These are phyloP conservation scores for Camponotus vicinus DNA, from an alignment of 1,140 invertebrate species.

Conservation along the genomic window DNA sequence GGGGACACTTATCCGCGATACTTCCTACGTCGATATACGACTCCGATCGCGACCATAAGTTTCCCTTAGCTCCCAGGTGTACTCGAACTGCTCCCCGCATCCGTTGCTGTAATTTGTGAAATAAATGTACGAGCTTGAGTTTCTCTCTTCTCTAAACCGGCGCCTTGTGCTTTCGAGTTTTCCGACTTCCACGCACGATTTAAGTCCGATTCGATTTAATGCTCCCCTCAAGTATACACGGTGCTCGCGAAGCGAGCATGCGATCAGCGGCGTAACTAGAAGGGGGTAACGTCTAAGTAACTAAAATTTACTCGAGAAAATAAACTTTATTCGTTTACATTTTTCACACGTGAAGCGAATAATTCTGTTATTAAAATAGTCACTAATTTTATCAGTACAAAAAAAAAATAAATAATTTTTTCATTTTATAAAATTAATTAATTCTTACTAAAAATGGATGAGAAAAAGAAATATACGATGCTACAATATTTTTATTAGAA, in stretches of 20 bases:
- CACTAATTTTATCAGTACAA: neutral
- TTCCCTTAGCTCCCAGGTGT: conserved; percentile 67
- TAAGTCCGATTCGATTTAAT: conserved; percentile 57
- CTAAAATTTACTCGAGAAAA: neutral
- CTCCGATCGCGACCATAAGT: conserved; percentile 69
- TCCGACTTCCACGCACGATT: conserved; percentile 46
- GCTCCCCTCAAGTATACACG: conserved; percentile 7
- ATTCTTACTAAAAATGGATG: no score
- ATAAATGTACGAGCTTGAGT: conserved; percentile 69
- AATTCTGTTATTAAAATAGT: neutral
- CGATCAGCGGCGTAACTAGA: neutral
- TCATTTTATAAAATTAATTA: no score
- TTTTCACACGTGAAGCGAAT: neutral
- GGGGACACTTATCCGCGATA: conserved; percentile 62
- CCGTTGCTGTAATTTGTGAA: conserved; percentile 69
- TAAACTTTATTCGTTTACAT: neutral
- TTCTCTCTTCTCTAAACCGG: conserved; percentile 34
- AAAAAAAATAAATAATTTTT: no score
- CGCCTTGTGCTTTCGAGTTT: conserved; percentile 28
- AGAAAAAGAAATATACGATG: no score
- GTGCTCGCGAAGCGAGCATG: neutral
- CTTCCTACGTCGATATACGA: conserved; percentile 69
- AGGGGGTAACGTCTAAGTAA: neutral
- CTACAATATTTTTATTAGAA: no score
- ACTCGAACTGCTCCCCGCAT: conserved; percentile 55